phyloP scores from a whole-genome alignment of 2,888 invertebrate species.

The Latrodectus hesperus region DNA sequence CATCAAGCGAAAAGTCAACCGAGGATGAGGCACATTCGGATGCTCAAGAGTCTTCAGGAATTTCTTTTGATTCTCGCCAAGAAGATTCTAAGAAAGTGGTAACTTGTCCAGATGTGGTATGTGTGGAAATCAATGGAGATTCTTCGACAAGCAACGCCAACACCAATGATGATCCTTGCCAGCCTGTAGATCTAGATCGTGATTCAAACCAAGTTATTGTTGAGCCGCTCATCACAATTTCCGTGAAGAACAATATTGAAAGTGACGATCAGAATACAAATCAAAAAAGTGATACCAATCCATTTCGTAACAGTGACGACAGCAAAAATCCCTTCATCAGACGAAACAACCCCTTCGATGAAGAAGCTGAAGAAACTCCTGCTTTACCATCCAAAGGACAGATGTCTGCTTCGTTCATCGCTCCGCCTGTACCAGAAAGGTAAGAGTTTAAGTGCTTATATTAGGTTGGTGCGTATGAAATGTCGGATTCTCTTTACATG shows the following conservation, averaged over 20 bases:
- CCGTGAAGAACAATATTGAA: background rate
- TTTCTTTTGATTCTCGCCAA: no score
- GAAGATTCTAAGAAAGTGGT: background rate
- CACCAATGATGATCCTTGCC: no score
- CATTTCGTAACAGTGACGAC: conserved; percentile 16
- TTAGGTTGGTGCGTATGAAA: no score
- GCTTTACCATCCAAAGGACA: conserved; percentile 44
- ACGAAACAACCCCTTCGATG: conserved; percentile 22
- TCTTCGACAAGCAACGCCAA: no score
- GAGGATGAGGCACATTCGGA: no score
- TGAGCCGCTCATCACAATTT: no score
- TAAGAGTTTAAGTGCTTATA: background rate
- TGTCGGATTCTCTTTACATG: no score
- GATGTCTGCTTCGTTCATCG: conserved; percentile 26
- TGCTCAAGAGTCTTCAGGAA: no score
- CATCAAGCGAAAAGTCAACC: no score
- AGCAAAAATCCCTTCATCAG: conserved; percentile 23
- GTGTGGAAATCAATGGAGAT: no score
- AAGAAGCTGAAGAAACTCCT: conserved; percentile 11
- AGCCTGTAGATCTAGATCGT: no score
- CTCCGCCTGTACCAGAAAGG: conserved; percentile 56
- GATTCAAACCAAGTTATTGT: no score
- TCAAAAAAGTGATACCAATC: conserved; percentile 17
- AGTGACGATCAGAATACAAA: background rate
- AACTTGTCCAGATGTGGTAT: background rate